Base-by-base conservation (phyloP, 1,140 invertebrate species). In the Rhagoletis pomonella region DNA sequence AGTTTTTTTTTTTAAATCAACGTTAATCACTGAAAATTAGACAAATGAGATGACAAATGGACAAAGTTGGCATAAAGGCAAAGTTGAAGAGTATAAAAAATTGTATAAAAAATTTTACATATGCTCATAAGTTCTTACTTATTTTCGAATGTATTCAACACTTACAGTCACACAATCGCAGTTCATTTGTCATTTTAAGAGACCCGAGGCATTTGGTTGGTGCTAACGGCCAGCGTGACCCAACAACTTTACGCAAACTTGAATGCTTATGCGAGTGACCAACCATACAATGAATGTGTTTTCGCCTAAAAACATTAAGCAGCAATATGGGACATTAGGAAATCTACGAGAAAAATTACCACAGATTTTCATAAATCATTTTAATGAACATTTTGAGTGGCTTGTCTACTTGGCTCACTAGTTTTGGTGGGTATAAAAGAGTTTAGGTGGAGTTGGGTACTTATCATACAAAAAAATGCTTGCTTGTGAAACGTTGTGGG, bases 351-450 rank as follows among this genome's bases (percentile, higher is more conserved):
- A 81, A 81, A 81, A 55, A 81, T 81, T 55, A 29, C 73, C 29
- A 81, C 47, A 81, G 55, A 81, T 81, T 81, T 81, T 55, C 73
- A 81, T 81, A 81, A 81, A 81, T 81, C 73, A 81, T 81, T 81
- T 81, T 81, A 81, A 81, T 81, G 73, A 55, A 29, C 10, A 9
- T 29, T 39, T 47, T 73, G 6, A 55, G 19, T 81, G 9, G 73
- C 17, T 55, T 55, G 19, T 19, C 69, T 6, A 14, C 4, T 14
- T 62, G 47, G 73, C 55, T 50, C 39, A 69, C 39, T 42, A n/a
- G 67, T 19, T 81, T 81, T 55, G 47, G 44, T 19, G 5, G 60
- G 17, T 62, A 62, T 62, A 62, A 62, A 62, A 62, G 60, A 29
- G 29, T 29, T 29, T 29, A 29, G 29, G 29, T 29, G 29, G 29